Percentiles rank a stretch among this genome's conserved stretches.
Evolutionary conservation across 2,113 vertebrate genomes (phyloP).

Genomic region (Oncorhynchus nerka): DNA sequence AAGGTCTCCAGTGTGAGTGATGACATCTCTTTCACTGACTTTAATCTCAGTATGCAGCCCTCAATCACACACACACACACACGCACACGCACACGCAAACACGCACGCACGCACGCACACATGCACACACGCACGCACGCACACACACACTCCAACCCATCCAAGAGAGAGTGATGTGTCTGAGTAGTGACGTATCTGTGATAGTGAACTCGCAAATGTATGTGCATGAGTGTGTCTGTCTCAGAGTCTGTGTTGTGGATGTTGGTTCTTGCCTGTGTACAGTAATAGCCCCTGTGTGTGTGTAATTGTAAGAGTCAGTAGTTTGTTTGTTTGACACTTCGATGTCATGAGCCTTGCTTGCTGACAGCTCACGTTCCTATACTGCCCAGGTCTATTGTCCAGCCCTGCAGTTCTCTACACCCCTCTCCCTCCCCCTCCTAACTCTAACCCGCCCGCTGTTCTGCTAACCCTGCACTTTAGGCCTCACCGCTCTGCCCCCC

Average conservation of each 20-base stretch:
- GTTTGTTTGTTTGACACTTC: conserved; percentile 73
- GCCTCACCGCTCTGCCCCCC: conserved; percentile 74
- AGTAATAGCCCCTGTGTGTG: conserved; percentile 53
- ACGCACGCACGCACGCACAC: too few relatives aligned
- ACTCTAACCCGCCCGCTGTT: conserved; percentile 68
- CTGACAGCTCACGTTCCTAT: conserved; percentile 83
- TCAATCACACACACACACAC: conserved; percentile 53
- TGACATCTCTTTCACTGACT: conserved; percentile 67
- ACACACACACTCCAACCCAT: too few relatives aligned
- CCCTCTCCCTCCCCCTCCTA: conserved; percentile 41
- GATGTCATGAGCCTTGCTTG: conserved; percentile 76
- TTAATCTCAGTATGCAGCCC: conserved; percentile 88
- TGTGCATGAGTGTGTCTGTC: neutral
- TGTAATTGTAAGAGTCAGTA: conserved; percentile 73
- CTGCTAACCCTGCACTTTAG: conserved; percentile 88
- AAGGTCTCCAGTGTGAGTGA: conserved; percentile 70
- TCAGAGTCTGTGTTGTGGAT: neutral
- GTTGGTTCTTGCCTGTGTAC: neutral
- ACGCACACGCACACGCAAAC: conserved; percentile 1
- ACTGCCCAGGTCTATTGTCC: conserved; percentile 19
- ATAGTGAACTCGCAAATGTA: neutral
- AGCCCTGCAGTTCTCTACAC: conserved; percentile 63
- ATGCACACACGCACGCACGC: too few relatives aligned
- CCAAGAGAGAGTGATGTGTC: too few relatives aligned
- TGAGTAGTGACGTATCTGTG: neutral